Evolutionary conservation across 2,113 vertebrate genomes (phyloP), one percentile per base, ranked within the genome.

Genomic region (Equus przewalskii): DNA sequence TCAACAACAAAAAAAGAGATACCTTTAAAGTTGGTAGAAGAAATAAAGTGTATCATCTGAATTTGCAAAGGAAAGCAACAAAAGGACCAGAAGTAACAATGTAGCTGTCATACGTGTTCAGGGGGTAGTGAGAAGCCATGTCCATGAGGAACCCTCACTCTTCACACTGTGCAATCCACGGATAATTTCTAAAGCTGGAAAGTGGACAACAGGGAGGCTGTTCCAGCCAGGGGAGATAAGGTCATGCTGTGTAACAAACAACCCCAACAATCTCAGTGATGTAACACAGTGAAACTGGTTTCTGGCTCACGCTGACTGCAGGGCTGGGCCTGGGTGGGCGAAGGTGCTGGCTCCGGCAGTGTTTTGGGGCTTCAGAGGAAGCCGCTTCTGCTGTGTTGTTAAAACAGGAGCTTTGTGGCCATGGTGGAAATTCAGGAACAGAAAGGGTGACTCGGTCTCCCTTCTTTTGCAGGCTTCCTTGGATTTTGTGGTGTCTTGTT

Each of bases 61-160:
- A 41, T 33, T 22, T 49, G 44, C 49, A 6, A 33, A 28, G 5
- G 15, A 7, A n/a, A 78, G 36, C 3, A 7, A 12, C 36, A 30
- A 51, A 80, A 44, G 33, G 8, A 9, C 30, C 19, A 11, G 51
- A 4, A 36, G 7, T 6, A 18, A 10, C 2, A 7, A 4, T 2
- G 0, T 24, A 2, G 11, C 8, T 14, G 7, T 1, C 16, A 0
- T 1, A 5, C 4, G 1, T 18, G 8, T 10, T 56, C 2, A 7
- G 56, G 33, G 41, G 41, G 7, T 6, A 5, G 7, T 0, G 22
- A 33, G 56, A 54, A 15, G 69, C 21, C 0, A 46, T 13, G 6
- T 1, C 16, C 12, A 54, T 16, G 51, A 28, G 78, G 7, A 24
- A 76, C 0, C 21, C 21, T 30, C 7, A 0, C n/a, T 62, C 36